Evolutionary conservation across 2,113 vertebrate species (phyloP).

Genomic region (Camelus bactrianus): DNA sequence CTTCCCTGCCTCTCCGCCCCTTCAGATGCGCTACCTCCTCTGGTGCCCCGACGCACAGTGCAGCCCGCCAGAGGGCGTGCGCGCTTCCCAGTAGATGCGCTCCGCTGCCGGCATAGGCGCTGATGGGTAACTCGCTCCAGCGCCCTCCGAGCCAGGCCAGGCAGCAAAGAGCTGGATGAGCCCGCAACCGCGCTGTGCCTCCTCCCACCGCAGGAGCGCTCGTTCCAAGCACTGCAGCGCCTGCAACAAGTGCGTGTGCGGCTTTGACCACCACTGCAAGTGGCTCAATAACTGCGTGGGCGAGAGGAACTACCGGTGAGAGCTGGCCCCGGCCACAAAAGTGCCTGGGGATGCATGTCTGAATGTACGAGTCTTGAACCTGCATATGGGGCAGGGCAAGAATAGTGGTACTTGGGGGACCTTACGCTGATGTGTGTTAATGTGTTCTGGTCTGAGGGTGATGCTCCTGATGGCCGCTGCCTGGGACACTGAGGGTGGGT

Average conservation of each 20-base stretch:
- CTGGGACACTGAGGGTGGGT: neutral
- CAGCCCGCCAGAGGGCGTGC: slow-evolving; percentile 73
- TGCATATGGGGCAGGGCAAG: neutral
- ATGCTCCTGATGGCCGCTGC: neutral
- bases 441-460: neutral
- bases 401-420: neutral
- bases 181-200: neutral
- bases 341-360: neutral
- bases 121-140: neutral
- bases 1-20: neutral
- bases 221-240: slow-evolving; percentile 98
- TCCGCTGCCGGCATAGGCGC: neutral
- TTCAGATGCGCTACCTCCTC: neutral
- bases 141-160: accelerated
- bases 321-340: neutral
- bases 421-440: neutral
- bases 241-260: slow-evolving; percentile 98
- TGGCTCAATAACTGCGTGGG: slow-evolving; percentile 99
- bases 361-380: neutral
- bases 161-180: too few species aligned
- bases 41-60: neutral
- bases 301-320: slow-evolving; percentile 95
- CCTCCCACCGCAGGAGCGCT: slow-evolving; percentile 88
- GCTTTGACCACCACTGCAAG: slow-evolving; percentile 98
- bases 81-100: neutral